Conservation (phyloP, 2,113 vertebrate species). For the Amphiprion ocellaris region DNA sequence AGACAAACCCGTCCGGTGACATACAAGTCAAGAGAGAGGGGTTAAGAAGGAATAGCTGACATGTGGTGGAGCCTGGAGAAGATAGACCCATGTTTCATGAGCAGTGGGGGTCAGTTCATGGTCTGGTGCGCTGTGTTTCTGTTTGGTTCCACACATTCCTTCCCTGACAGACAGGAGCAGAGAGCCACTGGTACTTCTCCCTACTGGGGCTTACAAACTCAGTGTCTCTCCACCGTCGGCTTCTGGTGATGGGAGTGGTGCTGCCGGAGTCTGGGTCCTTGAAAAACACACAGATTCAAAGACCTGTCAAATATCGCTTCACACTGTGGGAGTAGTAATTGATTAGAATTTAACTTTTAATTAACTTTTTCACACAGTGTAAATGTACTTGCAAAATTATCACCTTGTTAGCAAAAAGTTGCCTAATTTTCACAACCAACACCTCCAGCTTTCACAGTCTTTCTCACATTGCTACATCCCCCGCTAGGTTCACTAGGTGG, state of each 20-base stretch:
- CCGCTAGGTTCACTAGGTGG: too few relatives aligned
- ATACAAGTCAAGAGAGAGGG: conserved; percentile 36
- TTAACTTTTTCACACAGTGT: too few relatives aligned
- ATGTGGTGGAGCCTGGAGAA: conserved; percentile 57
- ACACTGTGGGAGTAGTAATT: neutral
- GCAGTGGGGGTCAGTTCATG: conserved; percentile 64
- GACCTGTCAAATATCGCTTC: neutral
- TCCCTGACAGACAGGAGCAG: conserved; percentile 64
- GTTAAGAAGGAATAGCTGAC: conserved; percentile 49
- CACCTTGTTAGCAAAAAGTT: too few relatives aligned
- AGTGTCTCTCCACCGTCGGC: conserved; percentile 89
- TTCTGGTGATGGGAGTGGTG: conserved; percentile 89
- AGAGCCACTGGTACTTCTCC: conserved; percentile 61
- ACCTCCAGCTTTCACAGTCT: too few relatives aligned
- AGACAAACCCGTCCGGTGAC: conserved; percentile 56
- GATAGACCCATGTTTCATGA: conserved; percentile 63
- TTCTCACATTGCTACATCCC: too few relatives aligned
- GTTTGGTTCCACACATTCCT: conserved; percentile 76
- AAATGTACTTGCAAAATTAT: too few relatives aligned
- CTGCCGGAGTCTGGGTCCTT: conserved; percentile 90
- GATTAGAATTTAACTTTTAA: too few relatives aligned
- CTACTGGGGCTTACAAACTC: conserved; percentile 59
- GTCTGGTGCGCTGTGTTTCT: conserved; percentile 68
- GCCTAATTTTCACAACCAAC: too few relatives aligned
- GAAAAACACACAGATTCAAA: conserved; percentile 27